phyloP scores from a whole-genome alignment of 1,140 invertebrate genomes.

The Pomacea maculata region DNA sequence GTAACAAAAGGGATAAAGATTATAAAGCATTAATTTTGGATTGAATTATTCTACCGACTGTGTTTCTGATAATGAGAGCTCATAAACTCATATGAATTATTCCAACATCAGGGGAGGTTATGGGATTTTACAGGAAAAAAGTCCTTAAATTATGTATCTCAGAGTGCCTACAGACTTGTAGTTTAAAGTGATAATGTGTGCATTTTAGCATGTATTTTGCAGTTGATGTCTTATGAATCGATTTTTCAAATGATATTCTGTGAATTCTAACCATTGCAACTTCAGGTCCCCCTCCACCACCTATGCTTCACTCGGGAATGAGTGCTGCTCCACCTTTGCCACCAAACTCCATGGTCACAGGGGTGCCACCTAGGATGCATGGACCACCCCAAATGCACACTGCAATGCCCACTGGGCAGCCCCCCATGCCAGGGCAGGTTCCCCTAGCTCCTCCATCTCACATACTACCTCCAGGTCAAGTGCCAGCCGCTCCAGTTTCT shows the following conservation, averaged over 20 bases:
- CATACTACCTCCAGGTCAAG: slow-evolving; percentile 2
- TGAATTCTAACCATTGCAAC: background rate
- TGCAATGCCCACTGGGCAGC: slow-evolving; percentile 1
- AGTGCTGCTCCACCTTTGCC: slow-evolving; percentile 13
- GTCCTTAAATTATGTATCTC: too few relatives aligned
- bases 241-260: background rate
- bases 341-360: background rate
- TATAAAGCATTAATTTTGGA: too few relatives aligned
- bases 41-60: too few relatives aligned
- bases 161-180: too few relatives aligned
- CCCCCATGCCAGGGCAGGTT: slow-evolving; percentile 3
- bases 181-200: too few relatives aligned
- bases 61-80: too few relatives aligned
- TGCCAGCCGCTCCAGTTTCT: background rate
- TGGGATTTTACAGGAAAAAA: too few relatives aligned
- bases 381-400: background rate
- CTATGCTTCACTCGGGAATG: slow-evolving; percentile 11
- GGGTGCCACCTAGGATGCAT: background rate
- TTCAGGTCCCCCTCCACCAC: slow-evolving; percentile 24
- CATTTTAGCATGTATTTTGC: too few relatives aligned
- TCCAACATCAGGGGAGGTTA: too few relatives aligned
- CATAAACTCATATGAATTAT: too few relatives aligned
- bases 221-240: too few relatives aligned
- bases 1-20: too few relatives aligned
- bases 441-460: slow-evolving; percentile 1